A percentile compares a stretch with the other conserved stretches of the same genome.
phyloP scores from a whole-genome alignment of 2,797 vertebrate genomes.

The Tamandua tetradactyla region DNA sequence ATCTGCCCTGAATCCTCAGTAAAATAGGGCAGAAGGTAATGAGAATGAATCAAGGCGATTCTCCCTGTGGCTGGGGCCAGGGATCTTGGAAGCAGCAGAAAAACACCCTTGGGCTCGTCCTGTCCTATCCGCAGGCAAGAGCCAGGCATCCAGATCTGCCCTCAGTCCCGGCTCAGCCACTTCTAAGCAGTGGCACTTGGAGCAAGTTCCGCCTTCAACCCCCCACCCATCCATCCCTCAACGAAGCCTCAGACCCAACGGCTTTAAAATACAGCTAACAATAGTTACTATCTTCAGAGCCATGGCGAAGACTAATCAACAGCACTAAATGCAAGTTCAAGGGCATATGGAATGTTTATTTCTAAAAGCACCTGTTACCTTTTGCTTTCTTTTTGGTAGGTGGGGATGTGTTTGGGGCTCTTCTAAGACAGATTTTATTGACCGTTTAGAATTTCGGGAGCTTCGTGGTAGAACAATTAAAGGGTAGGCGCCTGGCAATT shows the following conservation, averaged over 20 bases:
- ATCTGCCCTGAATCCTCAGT: constrained; percentile 60
- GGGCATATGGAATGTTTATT: background rate
- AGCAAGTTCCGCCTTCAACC: background rate
- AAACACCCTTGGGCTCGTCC: background rate
- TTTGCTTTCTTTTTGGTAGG: background rate
- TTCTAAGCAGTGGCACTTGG: background rate
- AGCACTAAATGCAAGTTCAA: background rate
- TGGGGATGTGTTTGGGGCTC: background rate
- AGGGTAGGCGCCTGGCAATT: background rate
- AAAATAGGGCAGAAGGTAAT: constrained; percentile 65
- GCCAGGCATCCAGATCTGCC: background rate
- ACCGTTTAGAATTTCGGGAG: background rate
- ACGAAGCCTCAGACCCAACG: background rate
- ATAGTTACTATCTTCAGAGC: background rate
- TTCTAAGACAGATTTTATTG: constrained; percentile 15
- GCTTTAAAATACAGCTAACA: background rate
- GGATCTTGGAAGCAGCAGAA: background rate
- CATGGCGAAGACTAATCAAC: background rate
- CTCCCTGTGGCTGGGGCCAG: background rate
- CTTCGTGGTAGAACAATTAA: background rate
- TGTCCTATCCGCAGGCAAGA: background rate
- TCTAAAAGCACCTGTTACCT: background rate
- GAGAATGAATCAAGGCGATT: background rate
- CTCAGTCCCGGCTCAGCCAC: background rate
- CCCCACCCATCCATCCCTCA: too few relatives aligned